A percentile compares a stretch with the other conserved stretches of the same genome.
Conservation (phyloP, 2,113 vertebrate genomes). For the Erythrocercus mccallii region DNA sequence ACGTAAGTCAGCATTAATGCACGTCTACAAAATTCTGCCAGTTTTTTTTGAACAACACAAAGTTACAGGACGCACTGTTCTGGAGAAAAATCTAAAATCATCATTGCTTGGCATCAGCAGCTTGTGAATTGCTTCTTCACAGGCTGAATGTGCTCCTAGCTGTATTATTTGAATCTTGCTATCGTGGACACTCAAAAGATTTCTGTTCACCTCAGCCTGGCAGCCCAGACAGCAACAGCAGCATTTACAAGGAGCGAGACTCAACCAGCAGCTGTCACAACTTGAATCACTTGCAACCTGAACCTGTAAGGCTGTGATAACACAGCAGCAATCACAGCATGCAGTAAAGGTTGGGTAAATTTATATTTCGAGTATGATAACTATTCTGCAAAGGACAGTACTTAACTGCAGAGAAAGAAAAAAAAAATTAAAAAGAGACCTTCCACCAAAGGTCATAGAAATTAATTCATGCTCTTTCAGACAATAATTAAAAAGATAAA, state of each 20-base stretch:
- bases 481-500: neutral
- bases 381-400: neutral
- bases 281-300: neutral
- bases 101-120: slow-evolving; percentile 32
- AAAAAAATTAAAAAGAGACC: neutral
- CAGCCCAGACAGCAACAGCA: neutral
- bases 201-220: neutral
- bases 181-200: neutral
- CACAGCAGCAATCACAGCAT: slow-evolving; percentile 36
- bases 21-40: neutral
- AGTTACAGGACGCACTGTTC: slow-evolving; percentile 32
- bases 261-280: slow-evolving; percentile 24
- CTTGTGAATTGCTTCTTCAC: neutral
- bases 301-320: slow-evolving; percentile 50
- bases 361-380: neutral
- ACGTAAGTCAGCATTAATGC: neutral
- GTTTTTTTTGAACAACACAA: neutral
- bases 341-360: neutral
- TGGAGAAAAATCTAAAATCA: slow-evolving; percentile 10
- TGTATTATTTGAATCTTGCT: neutral
- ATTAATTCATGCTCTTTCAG: neutral
- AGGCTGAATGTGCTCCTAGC: neutral
- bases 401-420: neutral
- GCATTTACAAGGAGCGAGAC: neutral
- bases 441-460: neutral